Evolutionary conservation across 2,797 vertebrate genomes (phyloP).

Genomic region (Toxotes lorentzi): DNA sequence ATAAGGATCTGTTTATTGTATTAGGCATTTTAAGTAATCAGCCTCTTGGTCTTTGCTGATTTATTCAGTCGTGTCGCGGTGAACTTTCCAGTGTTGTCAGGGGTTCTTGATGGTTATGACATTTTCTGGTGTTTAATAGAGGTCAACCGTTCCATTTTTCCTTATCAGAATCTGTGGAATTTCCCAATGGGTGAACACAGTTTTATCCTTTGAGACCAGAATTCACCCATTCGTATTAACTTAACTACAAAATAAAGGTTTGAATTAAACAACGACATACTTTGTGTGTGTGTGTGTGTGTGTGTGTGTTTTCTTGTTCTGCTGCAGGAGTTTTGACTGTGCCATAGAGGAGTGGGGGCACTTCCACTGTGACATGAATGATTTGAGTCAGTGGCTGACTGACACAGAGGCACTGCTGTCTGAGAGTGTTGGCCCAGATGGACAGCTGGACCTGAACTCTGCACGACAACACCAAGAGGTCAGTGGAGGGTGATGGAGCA

Average conservation of each 20-base stretch:
- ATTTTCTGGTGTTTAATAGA: slow-evolving; percentile 45
- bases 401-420: slow-evolving; percentile 89
- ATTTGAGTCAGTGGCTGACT: slow-evolving; percentile 90
- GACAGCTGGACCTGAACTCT: slow-evolving; percentile 85
- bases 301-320: slow-evolving; percentile 7
- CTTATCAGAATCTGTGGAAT: slow-evolving; percentile 17
- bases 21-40: slow-evolving; percentile 48
- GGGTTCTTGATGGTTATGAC: slow-evolving; percentile 14
- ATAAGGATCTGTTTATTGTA: slow-evolving; percentile 45
- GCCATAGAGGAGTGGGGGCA: slow-evolving; percentile 91
- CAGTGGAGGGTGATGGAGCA: slow-evolving; percentile 43
- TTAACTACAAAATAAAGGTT: not conserved
- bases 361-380: slow-evolving; percentile 93
- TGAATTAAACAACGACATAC: not conserved
- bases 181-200: slow-evolving; percentile 15
- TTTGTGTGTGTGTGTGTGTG: slow-evolving; percentile 2
- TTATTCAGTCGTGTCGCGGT: slow-evolving; percentile 25
- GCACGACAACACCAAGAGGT: slow-evolving; percentile 90
- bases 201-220: slow-evolving; percentile 3
- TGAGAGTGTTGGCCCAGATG: slow-evolving; percentile 80
- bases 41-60: slow-evolving; percentile 37
- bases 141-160: slow-evolving; percentile 35
- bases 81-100: slow-evolving; percentile 16
- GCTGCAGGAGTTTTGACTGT: slow-evolving; percentile 86
- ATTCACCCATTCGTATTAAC: not conserved